These are phyloP conservation scores for Arctia plantaginis DNA, from an alignment of 2,888 invertebrate species.

Conservation along the genomic window DNA sequence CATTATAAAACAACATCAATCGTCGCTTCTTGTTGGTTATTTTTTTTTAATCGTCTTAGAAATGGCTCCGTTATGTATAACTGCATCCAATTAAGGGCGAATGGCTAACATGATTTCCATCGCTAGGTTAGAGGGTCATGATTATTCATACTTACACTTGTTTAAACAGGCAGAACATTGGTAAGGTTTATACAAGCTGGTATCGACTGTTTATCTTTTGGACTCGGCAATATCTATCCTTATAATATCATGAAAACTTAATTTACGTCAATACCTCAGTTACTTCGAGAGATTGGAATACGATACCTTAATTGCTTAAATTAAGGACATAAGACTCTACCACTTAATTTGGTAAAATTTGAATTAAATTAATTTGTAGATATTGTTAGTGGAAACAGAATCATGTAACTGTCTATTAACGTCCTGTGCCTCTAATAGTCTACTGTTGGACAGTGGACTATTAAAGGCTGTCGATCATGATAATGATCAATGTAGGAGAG, in stretches of 20 bases:
- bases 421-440: too few relatives aligned
- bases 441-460: too few relatives aligned
- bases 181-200: constrained; percentile 34
- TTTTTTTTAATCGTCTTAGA: background rate
- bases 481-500: too few relatives aligned
- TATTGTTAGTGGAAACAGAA: too few relatives aligned
- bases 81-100: constrained; percentile 6
- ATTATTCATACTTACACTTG: constrained; percentile 49
- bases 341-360: background rate
- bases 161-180: constrained; percentile 34
- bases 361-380: constrained; percentile 1
- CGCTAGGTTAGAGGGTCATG: constrained; percentile 28
- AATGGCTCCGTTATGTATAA: background rate
- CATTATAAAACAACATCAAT: background rate
- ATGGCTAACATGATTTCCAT: constrained; percentile 13
- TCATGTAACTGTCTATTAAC: too few relatives aligned
- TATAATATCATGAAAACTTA: constrained; percentile 23
- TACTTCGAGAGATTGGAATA: constrained; percentile 16
- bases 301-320: background rate
- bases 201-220: constrained; percentile 39
- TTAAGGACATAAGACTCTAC: background rate
- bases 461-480: too few relatives aligned
- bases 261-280: constrained; percentile 11
- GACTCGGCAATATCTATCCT: constrained; percentile 23
- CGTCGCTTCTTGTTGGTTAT: background rate